phyloP scores from a whole-genome alignment of 2,888 invertebrate genomes.

The Hylaea fasciaria region DNA sequence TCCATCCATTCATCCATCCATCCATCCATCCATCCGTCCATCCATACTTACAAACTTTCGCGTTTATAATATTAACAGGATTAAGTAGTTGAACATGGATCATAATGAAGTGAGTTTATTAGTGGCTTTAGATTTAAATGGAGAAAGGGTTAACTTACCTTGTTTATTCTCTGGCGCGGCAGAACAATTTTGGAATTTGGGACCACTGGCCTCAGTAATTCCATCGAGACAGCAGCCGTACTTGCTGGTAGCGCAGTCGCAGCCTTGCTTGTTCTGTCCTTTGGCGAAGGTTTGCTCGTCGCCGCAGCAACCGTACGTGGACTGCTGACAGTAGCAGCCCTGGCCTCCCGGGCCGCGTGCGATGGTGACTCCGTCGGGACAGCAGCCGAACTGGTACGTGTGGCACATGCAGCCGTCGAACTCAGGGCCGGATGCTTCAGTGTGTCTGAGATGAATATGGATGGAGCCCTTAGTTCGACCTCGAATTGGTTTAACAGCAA shows the following conservation, averaged over 20 bases:
- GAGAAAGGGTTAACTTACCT: conserved; percentile 67
- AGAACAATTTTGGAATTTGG: conserved; percentile 93
- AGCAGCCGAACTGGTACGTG: conserved; percentile 96
- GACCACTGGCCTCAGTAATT: conserved; percentile 89
- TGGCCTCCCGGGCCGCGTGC: conserved; percentile 87
- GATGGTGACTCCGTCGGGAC: conserved; percentile 91
- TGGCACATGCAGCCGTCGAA: conserved; percentile 93
- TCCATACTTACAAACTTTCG: too few species aligned
- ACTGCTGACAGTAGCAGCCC: conserved; percentile 92
- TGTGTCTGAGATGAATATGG: conserved; percentile 75
- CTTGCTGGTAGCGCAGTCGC: conserved; percentile 91
- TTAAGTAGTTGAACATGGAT: too few species aligned
- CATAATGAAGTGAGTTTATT: too few species aligned
- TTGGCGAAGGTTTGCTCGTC: conserved; percentile 92
- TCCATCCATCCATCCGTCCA: too few species aligned
- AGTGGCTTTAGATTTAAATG: too few species aligned
- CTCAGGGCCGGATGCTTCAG: conserved; percentile 90
- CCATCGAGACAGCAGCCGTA: conserved; percentile 96
- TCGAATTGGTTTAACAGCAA: too few species aligned
- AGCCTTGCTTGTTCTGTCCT: conserved; percentile 91
- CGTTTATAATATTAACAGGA: too few species aligned
- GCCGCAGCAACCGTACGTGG: conserved; percentile 92
- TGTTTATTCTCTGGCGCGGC: conserved; percentile 88
- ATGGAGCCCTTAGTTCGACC: too few species aligned
- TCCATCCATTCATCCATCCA: too few species aligned